Evolutionary conservation across 2,888 invertebrate species (phyloP).

Genomic region (Heteromurus nitidus): DNA sequence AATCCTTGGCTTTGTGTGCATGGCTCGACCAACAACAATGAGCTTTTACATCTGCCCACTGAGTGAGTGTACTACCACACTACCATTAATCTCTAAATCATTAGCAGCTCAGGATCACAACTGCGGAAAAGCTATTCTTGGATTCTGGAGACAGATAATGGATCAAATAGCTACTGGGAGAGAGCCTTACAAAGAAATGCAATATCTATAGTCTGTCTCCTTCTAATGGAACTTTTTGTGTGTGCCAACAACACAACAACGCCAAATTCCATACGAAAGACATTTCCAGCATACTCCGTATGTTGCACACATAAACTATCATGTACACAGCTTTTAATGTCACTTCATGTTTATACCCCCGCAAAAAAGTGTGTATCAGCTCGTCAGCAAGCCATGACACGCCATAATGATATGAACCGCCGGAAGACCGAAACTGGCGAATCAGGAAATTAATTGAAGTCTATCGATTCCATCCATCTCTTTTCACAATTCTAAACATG

Average conservation of each 20-base stretch:
- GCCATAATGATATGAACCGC: constrained; percentile 11
- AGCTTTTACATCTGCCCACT: not conserved
- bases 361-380: no score
- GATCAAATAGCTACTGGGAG: constrained; percentile 29
- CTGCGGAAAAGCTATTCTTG: constrained; percentile 14
- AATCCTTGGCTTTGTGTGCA: no score
- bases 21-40: constrained; percentile 20
- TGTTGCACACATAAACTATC: no score
- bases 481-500: no score
- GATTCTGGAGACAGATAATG: constrained; percentile 26
- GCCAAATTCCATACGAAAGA: not conserved
- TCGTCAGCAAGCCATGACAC: no score
- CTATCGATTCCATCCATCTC: constrained; percentile 44
- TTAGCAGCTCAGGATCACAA: constrained; percentile 37
- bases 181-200: constrained; percentile 31
- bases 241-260: not conserved
- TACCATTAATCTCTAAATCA: constrained; percentile 49
- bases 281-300: no score
- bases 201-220: constrained; percentile 21
- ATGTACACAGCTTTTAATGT: no score
- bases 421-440: constrained; percentile 36
- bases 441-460: constrained; percentile 59
- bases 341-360: no score
- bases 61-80: no score
- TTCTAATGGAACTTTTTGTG: constrained; percentile 39